Percentiles rank a stretch among this genome's conserved stretches.
phyloP scores from a whole-genome alignment of 1,140 invertebrate genomes.

The Apocrypta bakeri region DNA sequence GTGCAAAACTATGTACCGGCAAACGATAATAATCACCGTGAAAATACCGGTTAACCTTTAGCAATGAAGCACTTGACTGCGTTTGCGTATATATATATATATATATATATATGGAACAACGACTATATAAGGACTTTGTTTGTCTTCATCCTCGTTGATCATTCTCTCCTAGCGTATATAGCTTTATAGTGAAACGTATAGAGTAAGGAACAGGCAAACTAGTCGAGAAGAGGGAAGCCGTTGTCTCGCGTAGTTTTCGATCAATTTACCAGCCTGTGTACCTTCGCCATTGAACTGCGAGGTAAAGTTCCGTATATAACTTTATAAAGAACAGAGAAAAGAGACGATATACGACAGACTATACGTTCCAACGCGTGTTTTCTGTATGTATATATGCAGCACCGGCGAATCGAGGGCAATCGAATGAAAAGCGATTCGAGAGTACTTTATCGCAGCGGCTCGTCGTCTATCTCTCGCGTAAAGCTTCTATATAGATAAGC shows the following conservation, averaged over 20 bases:
- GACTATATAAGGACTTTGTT: background rate
- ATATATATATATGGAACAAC: too few relatives aligned
- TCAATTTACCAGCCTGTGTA: background rate
- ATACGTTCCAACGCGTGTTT: background rate
- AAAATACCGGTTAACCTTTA: too few relatives aligned
- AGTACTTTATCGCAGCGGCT: background rate
- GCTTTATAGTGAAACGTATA: background rate
- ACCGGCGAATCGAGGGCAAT: constrained; percentile 37
- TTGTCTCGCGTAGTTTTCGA: background rate
- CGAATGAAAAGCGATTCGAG: constrained; percentile 34
- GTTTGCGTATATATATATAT: too few relatives aligned
- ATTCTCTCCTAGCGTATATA: background rate
- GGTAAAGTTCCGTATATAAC: background rate
- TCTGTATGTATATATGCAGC: background rate
- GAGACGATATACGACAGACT: background rate
- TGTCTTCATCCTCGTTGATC: background rate
- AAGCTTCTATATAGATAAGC: background rate
- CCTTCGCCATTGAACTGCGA: background rate
- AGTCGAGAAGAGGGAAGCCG: background rate
- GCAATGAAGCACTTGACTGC: too few relatives aligned
- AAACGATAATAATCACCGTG: too few relatives aligned
- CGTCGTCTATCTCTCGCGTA: background rate
- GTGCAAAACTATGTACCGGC: too few relatives aligned
- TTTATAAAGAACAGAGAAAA: background rate
- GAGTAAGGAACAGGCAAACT: background rate